Percentiles rank a stretch among this genome's conserved stretches.
Conservation (phyloP, 1,140 invertebrate species). For the Ostrea denselamellosa region DNA sequence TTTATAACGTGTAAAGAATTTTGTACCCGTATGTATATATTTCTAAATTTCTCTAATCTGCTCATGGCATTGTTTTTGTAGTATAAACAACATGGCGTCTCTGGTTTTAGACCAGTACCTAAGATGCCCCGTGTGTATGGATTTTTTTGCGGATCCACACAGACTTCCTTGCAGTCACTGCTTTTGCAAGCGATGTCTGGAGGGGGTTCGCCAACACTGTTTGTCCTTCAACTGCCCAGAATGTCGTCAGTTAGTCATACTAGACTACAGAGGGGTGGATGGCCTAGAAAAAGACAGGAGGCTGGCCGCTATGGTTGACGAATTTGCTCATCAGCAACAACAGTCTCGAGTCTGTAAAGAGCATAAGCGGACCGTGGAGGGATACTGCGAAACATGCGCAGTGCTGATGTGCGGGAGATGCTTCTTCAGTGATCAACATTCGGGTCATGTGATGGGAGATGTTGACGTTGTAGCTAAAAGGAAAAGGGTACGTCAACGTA, state of each 20-base stretch:
- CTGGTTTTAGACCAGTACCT: constrained; percentile 41
- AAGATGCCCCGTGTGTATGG: constrained; percentile 39
- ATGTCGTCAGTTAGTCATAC: constrained; percentile 15
- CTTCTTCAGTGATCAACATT: constrained; percentile 32
- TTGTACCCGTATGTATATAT: neutral
- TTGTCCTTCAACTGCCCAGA: constrained; percentile 42
- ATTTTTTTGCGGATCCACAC: constrained; percentile 37
- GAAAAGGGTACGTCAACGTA: constrained; percentile 17
- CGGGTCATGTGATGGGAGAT: constrained; percentile 30
- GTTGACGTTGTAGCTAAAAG: neutral
- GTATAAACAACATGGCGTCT: constrained; percentile 28
- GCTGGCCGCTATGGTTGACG: constrained; percentile 32
- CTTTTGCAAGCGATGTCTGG: constrained; percentile 39
- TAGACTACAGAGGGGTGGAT: constrained; percentile 37
- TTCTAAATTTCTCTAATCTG: neutral
- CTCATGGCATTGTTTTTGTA: neutral
- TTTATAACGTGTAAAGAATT: neutral
- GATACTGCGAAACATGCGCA: constrained; percentile 41
- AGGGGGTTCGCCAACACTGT: constrained; percentile 37
- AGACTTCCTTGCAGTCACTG: constrained; percentile 27
- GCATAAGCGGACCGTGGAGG: constrained; percentile 42
- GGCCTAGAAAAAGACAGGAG: constrained; percentile 29
- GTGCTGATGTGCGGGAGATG: constrained; percentile 32
- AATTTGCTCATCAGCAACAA: constrained; percentile 36
- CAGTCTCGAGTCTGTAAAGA: constrained; percentile 42